Percentiles rank a stretch among this genome's conserved stretches.
Conservation (phyloP, 2,888 invertebrate genomes). For the Lochmaea crataegi region DNA sequence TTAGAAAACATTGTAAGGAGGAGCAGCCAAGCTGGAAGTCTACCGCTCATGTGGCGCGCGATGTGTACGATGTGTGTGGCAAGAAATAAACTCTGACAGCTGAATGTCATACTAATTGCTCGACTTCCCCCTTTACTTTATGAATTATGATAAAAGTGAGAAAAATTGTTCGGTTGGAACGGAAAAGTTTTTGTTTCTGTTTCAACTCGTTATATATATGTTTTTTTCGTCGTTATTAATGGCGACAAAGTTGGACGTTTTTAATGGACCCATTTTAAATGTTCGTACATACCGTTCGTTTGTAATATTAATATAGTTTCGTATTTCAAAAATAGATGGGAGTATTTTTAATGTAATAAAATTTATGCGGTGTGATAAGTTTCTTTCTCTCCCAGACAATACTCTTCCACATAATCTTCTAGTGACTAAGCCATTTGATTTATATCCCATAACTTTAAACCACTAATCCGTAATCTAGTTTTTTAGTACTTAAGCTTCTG, state of each 20-base stretch:
- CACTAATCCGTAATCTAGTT: background rate
- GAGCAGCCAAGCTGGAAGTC: conserved; percentile 38
- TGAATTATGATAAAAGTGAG: conserved; percentile 57
- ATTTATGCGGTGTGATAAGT: background rate
- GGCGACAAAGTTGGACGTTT: conserved; percentile 15
- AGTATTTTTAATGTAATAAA: background rate
- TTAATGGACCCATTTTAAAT: background rate
- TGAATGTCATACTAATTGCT: conserved; percentile 63
- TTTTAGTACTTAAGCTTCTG: conserved; percentile 5
- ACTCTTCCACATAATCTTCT: background rate
- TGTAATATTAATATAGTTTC: conserved; percentile 3
- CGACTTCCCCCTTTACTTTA: conserved; percentile 54
- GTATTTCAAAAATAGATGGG: background rate
- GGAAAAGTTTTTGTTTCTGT: conserved; percentile 51
- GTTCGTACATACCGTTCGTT: background rate
- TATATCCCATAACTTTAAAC: background rate
- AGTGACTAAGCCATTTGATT: background rate
- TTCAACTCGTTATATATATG: conserved; percentile 35
- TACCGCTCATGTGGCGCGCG: conserved; percentile 50
- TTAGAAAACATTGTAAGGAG: conserved; percentile 48
- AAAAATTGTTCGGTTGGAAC: conserved; percentile 59
- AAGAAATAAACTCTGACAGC: conserved; percentile 57
- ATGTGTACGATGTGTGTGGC: conserved; percentile 57
- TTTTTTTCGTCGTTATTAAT: conserved; percentile 37
- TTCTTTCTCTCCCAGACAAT: background rate